Base-by-base conservation (phyloP, 2,113 vertebrate species). In the Vombatus ursinus region DNA sequence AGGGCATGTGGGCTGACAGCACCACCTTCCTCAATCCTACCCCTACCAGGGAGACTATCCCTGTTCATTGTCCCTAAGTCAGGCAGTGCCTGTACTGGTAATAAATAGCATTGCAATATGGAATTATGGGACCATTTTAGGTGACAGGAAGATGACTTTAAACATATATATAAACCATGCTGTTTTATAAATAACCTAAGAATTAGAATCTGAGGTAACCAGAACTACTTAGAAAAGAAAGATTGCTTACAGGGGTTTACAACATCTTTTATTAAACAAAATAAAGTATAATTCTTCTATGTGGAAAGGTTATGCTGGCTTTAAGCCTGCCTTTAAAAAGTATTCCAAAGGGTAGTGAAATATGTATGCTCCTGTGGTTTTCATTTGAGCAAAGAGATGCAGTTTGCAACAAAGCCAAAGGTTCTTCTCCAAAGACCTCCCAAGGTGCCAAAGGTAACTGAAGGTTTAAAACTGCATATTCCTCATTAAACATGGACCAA, bases 241-340 rank as follows among this genome's bases (percentile, higher is more conserved):
- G 0, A 22, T 22, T 12, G 0, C 52, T 31, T 28, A 94, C 8
- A 22, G 0, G 37, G 44, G 47, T 91, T 96, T 93, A 51, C 25
- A 77, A 52, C 50, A 95, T 22, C 90, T 97, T 97, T 97, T 97
- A 96, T 97, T 97, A 97, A 0, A 95, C 68, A 97, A 97, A 97
- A 97, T 95, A 97, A 57, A 97, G 90, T 90, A 23, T n/a, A 22
- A 8, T 77, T 37, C 50, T 77, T 89, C 50, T 95, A n/a, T 92
- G 91, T 91, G 77, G 16, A 48, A 92, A 89, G 94, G 84, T 96
- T 68, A 96, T 37, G 50, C 53, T 94, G 93, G 23, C 93, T 95
- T 95, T 61, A 96, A 97, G 96, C 93, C 77, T 95, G 91, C 52
- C 57, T 97, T 91, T 44, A 28, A 93, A 96, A 96, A 90, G 84